phyloP scores from a whole-genome alignment of 2,888 invertebrate species.

The Autographa gamma region DNA sequence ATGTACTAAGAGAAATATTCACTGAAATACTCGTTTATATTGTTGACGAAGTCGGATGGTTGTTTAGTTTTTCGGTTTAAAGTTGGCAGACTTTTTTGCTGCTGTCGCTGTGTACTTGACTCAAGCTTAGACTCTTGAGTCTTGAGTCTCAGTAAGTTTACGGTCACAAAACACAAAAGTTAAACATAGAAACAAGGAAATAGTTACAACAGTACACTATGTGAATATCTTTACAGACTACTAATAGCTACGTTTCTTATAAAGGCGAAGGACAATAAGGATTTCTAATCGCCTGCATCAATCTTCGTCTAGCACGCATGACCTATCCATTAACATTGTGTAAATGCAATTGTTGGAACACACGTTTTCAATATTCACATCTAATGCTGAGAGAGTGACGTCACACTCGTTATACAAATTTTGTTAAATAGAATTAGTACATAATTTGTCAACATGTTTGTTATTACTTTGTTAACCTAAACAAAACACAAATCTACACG shows the following conservation, averaged over 20 bases:
- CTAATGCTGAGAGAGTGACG: neutral
- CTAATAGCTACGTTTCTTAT: neutral
- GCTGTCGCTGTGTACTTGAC: too few species aligned
- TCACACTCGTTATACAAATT: neutral
- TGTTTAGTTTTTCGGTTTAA: too few species aligned
- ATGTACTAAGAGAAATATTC: conserved; percentile 11
- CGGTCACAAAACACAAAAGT: too few species aligned
- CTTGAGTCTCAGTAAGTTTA: too few species aligned
- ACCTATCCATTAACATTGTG: neutral
- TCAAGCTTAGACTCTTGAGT: too few species aligned
- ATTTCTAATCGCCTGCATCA: neutral
- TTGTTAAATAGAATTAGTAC: neutral
- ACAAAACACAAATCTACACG: neutral
- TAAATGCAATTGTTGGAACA: neutral
- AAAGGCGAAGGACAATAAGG: neutral
- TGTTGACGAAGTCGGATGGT: too few species aligned
- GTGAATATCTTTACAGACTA: neutral
- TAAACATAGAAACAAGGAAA: neutral
- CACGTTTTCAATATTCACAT: neutral
- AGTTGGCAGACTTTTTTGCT: too few species aligned
- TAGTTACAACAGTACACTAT: neutral
- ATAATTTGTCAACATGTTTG: neutral
- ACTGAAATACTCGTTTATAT: neutral
- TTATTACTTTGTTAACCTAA: neutral
- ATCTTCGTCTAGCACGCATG: neutral